Conservation (phyloP, 2,113 vertebrate species). For the Zosterops lateralis region DNA sequence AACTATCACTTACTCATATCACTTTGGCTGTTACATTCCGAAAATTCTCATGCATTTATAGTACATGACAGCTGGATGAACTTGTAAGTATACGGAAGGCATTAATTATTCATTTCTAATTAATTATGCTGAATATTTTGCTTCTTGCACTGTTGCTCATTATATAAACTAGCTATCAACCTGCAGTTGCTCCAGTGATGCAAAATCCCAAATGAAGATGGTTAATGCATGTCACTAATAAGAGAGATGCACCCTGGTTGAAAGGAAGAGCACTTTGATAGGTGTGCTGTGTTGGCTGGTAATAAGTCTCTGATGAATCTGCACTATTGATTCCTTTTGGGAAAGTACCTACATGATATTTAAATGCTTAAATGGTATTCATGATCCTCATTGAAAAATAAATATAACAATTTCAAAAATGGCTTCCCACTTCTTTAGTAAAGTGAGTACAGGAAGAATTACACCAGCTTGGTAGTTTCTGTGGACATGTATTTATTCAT, state of each 20-base stretch:
- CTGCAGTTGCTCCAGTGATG: not conserved
- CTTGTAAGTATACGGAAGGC: not conserved
- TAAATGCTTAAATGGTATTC: not conserved
- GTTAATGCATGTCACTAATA: not conserved
- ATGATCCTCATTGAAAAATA: not conserved
- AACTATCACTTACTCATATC: not conserved
- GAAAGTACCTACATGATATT: not conserved
- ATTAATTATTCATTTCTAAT: slow-evolving; percentile 46
- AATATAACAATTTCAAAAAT: not conserved
- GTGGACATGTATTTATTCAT: not conserved
- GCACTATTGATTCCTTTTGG: not conserved
- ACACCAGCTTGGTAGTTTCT: not conserved
- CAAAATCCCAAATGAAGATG: not conserved
- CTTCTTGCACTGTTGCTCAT: not conserved
- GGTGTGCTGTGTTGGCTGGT: not conserved
- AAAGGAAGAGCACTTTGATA: not conserved
- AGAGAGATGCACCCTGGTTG: not conserved
- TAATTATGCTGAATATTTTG: slow-evolving; percentile 40
- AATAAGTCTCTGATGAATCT: not conserved
- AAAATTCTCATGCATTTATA: not conserved
- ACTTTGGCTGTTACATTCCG: not conserved
- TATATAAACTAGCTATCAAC: not conserved
- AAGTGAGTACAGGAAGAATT: not conserved
- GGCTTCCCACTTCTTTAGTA: not conserved
- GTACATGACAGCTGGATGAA: not conserved